Evolutionary conservation across 2,797 vertebrate species (phyloP), one percentile per base, ranked within the genome.

Genomic region (Rhynchonycteris naso): DNA sequence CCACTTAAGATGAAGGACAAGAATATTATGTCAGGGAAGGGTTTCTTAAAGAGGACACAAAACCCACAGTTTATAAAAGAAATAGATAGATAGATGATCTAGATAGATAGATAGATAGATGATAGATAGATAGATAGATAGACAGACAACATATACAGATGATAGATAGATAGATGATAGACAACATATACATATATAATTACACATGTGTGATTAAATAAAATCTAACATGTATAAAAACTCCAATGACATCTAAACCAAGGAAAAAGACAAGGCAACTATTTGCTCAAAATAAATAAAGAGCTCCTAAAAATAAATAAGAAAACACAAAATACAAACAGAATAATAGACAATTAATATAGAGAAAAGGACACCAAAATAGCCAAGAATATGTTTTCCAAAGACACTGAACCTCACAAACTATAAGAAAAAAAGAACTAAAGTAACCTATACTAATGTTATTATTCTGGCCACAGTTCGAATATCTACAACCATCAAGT

Each of bases 11-110:
- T 5, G 54, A 74, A 63, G 13, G 24, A 14, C n/a, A 80, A 89
- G 28, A 91, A 33, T 22, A 68, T 47, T n/a, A 28, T 38, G n/a
- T 59, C 18, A 82, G 8, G 19, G 19, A 86, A 93, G 28, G 1
- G 63, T 81, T 81, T 92, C 30, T 87, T 85, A 84, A 86, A 83
- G 7, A 79, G 14, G 21, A 43, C 26, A 90, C 38, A 91, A 87
- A 92, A 61, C 2, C 26, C 19, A 21, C 19, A 90, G 71, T 84
- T 66, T 61, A 2, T 35, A 78, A 95, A 88, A 50, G 78, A 76
- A 82, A 56, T 28, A 19, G 59, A 85, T 19, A 14, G 19, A 66
- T 11, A 58, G 33, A 8, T n/a, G n/a, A n/a, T n/a, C n/a, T 30
- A 33, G 47, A 16, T 72, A 28, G 16, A 28, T 33, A 33, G 24